Percentiles rank a stretch among this genome's conserved stretches.
Conservation (phyloP, 2,888 invertebrate genomes). For the Pardosa pseudoannulata region DNA sequence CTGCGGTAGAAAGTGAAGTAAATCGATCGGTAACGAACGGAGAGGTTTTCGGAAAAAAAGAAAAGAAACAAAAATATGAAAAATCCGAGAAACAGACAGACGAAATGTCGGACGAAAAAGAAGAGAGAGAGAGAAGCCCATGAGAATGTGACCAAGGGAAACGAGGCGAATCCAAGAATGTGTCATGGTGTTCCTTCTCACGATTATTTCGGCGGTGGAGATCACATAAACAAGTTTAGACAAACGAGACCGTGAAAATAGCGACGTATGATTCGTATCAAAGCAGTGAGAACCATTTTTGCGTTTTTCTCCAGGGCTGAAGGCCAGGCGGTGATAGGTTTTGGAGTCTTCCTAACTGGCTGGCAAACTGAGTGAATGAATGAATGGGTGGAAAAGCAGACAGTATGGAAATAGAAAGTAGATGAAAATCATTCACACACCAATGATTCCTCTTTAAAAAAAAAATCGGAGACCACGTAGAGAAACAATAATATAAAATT, state of each 20-base stretch:
- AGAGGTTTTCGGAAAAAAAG: neutral
- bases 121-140: neutral
- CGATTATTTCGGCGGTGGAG: constrained; percentile 27
- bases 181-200: constrained; percentile 34
- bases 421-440: no score
- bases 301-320: neutral
- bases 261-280: neutral
- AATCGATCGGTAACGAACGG: neutral
- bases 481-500: no score
- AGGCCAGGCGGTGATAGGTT: neutral
- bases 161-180: constrained; percentile 47
- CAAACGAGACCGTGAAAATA: constrained; percentile 30
- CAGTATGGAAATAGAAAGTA: no score
- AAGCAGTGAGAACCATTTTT: neutral
- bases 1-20: neutral
- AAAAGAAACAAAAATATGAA: neutral
- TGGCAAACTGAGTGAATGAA: no score
- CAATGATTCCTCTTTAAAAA: no score
- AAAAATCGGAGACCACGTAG: no score
- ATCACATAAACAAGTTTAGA: constrained; percentile 44
- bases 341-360: no score
- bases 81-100: neutral
- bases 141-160: constrained; percentile 38
- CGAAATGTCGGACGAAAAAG: no score
- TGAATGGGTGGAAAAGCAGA: no score